Evolutionary conservation across 1,140 invertebrate genomes (phyloP), one percentile per base, ranked within the genome.

Genomic region (Drosophila prosaltans): DNA sequence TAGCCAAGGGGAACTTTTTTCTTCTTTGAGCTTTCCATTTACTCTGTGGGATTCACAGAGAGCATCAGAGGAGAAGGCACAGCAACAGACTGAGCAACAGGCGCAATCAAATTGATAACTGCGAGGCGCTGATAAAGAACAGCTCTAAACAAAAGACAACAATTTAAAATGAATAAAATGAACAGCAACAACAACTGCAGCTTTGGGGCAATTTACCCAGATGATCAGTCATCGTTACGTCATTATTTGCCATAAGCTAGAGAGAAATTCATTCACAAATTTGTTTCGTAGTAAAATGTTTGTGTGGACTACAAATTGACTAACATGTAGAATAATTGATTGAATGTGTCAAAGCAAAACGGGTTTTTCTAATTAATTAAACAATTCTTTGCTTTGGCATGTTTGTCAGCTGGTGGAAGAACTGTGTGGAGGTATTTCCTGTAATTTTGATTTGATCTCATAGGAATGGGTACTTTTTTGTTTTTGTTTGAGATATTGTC

Each of bases 221-320:
- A 51, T 51, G 45, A 51, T 51, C 45, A 51, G 45, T 51, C 45
- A 51, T 51, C 3, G 6, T 26, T 51, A 26, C 24, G 21, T 51
- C 45, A 51, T 24, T 21, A 24, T 48, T 16, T 48, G 21, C 8
- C 7, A 24, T 2, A 16, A 51, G 8, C 21, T 16, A 48, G 2
- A 51, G 8, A 7, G 45, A 51, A 51, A 26, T 51, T 51, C 45
- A 51, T 51, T 51, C 45, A 51, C 10, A 51, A 40, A 26, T 26
- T 21, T 51, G 45, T 26, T 51, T 51, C 45, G 45, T 51, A 51
- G 45, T 51, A 51, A 51, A 51, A 51, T 51, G 45, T 51, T 51
- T 51, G 21, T 2, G 45, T 51, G 26, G 45, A 51, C 5, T 51
- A 51, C 45, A 51, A 51, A 51, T 51, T 51, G 45, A 51, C 45